Conservation (phyloP, 2,888 invertebrate genomes). For the Mythimna lalbum region DNA sequence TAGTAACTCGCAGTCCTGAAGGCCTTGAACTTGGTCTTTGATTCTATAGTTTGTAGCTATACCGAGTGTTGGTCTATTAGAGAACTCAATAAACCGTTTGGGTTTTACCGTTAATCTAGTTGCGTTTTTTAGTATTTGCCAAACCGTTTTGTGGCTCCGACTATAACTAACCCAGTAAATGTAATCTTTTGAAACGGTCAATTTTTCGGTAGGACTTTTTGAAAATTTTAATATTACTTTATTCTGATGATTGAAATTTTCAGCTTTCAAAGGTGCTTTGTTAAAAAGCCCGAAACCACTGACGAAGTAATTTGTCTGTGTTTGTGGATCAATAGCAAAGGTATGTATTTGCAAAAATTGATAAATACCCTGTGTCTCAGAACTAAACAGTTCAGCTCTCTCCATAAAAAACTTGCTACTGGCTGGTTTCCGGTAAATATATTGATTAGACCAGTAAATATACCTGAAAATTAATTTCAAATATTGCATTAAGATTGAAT, state of each 20-base stretch:
- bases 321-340: constrained; percentile 93
- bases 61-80: constrained; percentile 73
- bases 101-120: neutral
- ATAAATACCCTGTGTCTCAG: constrained; percentile 90
- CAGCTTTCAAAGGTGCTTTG: constrained; percentile 93
- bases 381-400: constrained; percentile 93
- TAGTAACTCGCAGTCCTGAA: constrained; percentile 74
- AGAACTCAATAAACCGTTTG: constrained; percentile 12
- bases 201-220: constrained; percentile 21
- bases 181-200: constrained; percentile 93
- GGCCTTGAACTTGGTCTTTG: constrained; percentile 74
- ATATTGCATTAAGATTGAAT: neutral
- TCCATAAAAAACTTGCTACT: constrained; percentile 92
- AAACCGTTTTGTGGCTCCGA: neutral
- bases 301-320: constrained; percentile 94
- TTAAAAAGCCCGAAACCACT: constrained; percentile 94
- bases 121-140: neutral
- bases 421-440: constrained; percentile 82
- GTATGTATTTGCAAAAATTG: constrained; percentile 92
- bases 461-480: constrained; percentile 85
- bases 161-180: constrained; percentile 95
- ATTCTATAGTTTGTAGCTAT: constrained; percentile 81
- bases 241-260: constrained; percentile 73
- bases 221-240: constrained; percentile 92
- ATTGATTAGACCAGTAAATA: constrained; percentile 96